These are phyloP conservation scores for Chloropsis cyanopogon DNA, from an alignment of 2,113 vertebrate genomes.

Conservation along the genomic window DNA sequence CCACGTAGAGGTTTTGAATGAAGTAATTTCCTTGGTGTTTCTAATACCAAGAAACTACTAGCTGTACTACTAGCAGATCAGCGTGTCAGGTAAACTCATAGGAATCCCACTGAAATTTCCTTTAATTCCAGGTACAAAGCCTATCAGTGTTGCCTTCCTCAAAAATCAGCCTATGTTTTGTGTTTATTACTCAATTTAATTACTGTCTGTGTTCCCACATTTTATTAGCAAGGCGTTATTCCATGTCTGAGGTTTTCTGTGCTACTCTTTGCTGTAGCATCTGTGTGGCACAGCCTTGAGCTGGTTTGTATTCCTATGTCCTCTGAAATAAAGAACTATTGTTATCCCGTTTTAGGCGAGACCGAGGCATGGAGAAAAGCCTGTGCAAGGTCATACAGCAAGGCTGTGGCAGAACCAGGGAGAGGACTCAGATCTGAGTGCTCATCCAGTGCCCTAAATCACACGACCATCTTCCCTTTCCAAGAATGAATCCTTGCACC, in stretches of 20 bases:
- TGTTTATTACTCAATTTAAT: background rate
- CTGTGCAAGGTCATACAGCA: constrained; percentile 64
- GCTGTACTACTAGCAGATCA: background rate
- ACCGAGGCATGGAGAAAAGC: constrained; percentile 47
- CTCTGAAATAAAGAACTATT: constrained; percentile 66
- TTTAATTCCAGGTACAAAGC: background rate
- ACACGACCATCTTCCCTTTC: constrained; percentile 59
- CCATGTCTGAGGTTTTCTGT: background rate
- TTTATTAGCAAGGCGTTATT: background rate
- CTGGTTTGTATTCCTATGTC: background rate
- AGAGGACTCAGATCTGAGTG: constrained; percentile 63
- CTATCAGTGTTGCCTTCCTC: background rate
- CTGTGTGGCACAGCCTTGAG: background rate
- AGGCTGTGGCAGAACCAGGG: constrained; percentile 54
- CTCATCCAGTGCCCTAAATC: constrained; percentile 61
- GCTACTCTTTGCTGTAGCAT: background rate
- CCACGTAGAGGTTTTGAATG: background rate
- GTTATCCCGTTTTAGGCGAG: constrained; percentile 60
- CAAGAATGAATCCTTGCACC: constrained; percentile 52
- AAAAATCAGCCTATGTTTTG: background rate
- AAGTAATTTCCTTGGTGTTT: background rate
- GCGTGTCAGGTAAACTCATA: background rate
- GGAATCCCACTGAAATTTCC: background rate
- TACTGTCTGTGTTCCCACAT: background rate
- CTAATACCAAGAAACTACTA: too few species aligned